A percentile compares a stretch with the other conserved stretches of the same genome.
phyloP scores from a whole-genome alignment of 2,888 invertebrate species.

The Mythimna impura region DNA sequence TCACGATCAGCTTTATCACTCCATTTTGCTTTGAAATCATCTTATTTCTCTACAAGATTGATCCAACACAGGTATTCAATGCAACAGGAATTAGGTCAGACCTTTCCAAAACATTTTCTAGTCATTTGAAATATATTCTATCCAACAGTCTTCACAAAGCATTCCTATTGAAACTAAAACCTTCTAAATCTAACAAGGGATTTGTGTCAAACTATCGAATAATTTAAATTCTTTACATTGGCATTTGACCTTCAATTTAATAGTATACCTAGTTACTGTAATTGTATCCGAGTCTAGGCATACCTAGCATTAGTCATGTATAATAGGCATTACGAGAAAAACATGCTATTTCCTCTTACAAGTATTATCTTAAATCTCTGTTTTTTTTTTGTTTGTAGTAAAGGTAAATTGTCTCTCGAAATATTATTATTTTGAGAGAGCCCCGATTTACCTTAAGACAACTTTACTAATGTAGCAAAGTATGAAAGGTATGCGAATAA shows the following conservation, averaged over 20 bases:
- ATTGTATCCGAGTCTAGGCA: conserved; percentile 27
- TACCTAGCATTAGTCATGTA: conserved; percentile 39
- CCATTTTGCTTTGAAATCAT: not conserved
- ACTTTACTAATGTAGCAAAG: not conserved
- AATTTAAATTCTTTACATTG: conserved; percentile 35
- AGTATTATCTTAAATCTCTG: conserved; percentile 2
- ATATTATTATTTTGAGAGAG: not conserved
- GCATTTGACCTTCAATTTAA: conserved; percentile 42
- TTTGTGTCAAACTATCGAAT: conserved; percentile 34
- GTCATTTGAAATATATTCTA: not conserved
- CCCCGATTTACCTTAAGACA: not conserved
- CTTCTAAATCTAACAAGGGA: conserved; percentile 16
- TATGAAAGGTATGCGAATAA: not conserved
- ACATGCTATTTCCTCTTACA: conserved; percentile 30
- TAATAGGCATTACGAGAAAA: conserved; percentile 39
- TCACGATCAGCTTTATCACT: not conserved
- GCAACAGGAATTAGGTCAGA: conserved; percentile 2
- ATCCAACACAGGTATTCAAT: not conserved
- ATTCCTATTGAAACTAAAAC: conserved; percentile 1
- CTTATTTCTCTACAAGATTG: not conserved
- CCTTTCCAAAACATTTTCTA: not conserved
- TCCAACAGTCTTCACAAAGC: not conserved
- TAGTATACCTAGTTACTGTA: conserved; percentile 22
- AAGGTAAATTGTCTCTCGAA: not conserved
- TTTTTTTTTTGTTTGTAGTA: not conserved